Evolutionary conservation across 2,797 vertebrate genomes (phyloP).

Genomic region (Halcyon badia): DNA sequence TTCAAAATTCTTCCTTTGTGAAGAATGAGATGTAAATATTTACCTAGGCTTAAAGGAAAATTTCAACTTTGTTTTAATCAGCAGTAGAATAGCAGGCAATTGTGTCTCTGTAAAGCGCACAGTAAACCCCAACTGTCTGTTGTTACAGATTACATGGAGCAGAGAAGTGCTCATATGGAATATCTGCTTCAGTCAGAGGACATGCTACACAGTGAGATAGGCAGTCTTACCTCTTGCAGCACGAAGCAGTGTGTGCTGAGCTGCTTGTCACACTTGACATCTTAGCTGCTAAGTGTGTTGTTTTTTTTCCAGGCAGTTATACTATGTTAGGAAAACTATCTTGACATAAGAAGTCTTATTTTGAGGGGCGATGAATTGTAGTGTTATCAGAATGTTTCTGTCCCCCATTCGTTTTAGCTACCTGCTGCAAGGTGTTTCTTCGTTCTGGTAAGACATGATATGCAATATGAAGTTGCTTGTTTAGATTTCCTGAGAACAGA

Average conservation of each 20-base stretch:
- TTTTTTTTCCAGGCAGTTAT: neutral
- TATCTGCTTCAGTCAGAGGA: no score
- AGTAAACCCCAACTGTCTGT: neutral
- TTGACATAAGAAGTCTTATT: neutral
- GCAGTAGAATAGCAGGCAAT: neutral
- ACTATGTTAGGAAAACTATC: neutral
- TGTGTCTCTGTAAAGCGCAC: neutral
- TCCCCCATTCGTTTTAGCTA: neutral
- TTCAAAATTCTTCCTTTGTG: neutral
- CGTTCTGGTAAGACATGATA: neutral
- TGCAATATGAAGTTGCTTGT: rapidly evolving
- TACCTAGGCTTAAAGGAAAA: neutral
- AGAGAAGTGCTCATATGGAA: neutral
- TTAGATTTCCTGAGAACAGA: neutral
- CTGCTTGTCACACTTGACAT: neutral
- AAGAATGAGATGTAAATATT: neutral
- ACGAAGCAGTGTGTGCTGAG: rapidly evolving
- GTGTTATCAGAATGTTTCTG: neutral
- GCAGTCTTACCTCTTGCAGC: neutral
- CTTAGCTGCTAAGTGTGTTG: neutral
- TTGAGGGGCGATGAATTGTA: neutral
- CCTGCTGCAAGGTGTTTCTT: neutral
- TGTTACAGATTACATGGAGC: neutral
- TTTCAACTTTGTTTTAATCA: neutral
- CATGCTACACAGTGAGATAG: no score